These are phyloP conservation scores for Puntigrus tetrazona DNA, from an alignment of 2,113 vertebrate species.

Conservation along the genomic window DNA sequence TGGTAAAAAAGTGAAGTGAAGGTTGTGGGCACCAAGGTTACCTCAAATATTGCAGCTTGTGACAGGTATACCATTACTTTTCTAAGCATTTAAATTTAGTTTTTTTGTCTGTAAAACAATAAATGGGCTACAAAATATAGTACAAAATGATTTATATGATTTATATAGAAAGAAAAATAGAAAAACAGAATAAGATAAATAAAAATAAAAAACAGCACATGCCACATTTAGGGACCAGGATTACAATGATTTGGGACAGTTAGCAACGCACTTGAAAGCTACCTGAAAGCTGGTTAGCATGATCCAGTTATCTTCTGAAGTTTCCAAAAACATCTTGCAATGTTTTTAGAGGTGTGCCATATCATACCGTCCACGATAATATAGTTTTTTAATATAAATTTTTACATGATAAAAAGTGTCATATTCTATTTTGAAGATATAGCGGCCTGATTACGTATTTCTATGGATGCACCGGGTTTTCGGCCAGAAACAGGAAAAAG, in stretches of 20 bases:
- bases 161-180: neutral
- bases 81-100: neutral
- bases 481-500: too few relatives aligned
- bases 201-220: neutral
- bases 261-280: too few relatives aligned
- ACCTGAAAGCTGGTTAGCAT: neutral
- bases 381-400: neutral
- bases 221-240: neutral
- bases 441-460: too few relatives aligned
- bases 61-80: neutral
- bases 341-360: neutral
- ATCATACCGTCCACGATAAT: too few relatives aligned
- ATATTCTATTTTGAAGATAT: too few relatives aligned
- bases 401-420: too few relatives aligned
- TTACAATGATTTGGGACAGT: too few relatives aligned
- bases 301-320: neutral
- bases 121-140: neutral
- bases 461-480: too few relatives aligned
- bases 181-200: too few relatives aligned
- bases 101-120: neutral
- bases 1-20: neutral
- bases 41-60: neutral
- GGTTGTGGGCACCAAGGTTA: neutral
- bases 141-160: too few relatives aligned
- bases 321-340: neutral